Conservation (phyloP, 2,113 vertebrate species). For the Pandion haliaetus region DNA sequence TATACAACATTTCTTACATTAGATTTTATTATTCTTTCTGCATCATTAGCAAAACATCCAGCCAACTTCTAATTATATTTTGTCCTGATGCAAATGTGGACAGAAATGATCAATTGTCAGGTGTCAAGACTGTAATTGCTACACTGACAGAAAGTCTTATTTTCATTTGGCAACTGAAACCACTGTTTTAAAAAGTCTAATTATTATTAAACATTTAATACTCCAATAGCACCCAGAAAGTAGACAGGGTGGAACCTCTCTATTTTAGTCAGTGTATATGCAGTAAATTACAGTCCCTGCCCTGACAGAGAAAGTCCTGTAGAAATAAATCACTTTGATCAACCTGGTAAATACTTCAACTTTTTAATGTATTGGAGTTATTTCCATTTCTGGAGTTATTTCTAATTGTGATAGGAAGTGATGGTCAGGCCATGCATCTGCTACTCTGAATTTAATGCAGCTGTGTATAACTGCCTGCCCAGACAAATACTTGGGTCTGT, state of each 20-base stretch:
- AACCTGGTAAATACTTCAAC: background rate
- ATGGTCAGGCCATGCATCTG: background rate
- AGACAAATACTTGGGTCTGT: background rate
- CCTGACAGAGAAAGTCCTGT: background rate
- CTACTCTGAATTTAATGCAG: background rate
- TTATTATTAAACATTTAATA: background rate
- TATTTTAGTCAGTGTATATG: background rate
- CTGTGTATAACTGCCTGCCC: background rate
- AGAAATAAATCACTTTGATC: background rate
- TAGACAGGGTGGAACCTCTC: background rate
- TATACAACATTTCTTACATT: background rate
- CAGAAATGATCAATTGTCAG: background rate
- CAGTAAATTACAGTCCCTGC: background rate
- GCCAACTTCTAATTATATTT: background rate
- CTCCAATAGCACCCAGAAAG: background rate
- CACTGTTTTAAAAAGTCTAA: background rate
- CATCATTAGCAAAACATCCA: background rate
- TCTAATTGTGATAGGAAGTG: background rate
- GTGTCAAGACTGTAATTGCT: background rate
- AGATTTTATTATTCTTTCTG: background rate
- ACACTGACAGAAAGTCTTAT: background rate
- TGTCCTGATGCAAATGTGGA: background rate
- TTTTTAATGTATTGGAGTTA: background rate
- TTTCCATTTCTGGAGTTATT: background rate
- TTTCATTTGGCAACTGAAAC: background rate